Evolutionary conservation across 2,797 vertebrate genomes (phyloP), one percentile per base, ranked within the genome.

Genomic region (Rhynchotus rufescens): DNA sequence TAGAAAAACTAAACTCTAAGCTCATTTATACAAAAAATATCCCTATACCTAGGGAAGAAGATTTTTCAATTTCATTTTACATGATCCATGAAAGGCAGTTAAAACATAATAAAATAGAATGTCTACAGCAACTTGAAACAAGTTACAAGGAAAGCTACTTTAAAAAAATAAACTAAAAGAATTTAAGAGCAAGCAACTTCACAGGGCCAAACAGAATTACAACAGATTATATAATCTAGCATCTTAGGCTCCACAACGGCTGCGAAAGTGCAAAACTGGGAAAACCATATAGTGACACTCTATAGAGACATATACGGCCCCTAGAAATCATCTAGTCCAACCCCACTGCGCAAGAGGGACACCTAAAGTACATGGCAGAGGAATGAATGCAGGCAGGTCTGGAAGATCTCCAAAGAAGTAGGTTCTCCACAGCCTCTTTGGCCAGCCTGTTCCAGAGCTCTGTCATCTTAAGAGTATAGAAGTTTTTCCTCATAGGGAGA

Each of bases 171-270:
- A 83, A 36, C 26, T 6, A 14, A 12, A 32, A 61, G 0, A 1
- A 12, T 71, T 78, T 79, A 69, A 45, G 47, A 80, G 59, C 40
- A 59, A 78, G 40, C n/a, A 71, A 22, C 22, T 57, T 45, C 45
- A 28, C 4, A 51, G 22, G 34, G 23, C 13, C 49, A 54, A 59
- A 42, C 1, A 1, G 36, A 72, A 54, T 40, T 51, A 45, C 2
- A 10, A 16, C 25, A 54, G 22, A 30, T 52, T 52, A 15, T 1
- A 34, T 23, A 42, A 66, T 0, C 0, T 0, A 0, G 25, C 57
- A 69, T 54, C 9, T 52, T 26, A 86, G 19, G 13, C 49, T 49
- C 26, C 40, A 52, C 15, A 14, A 40, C n/a, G 7, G 20, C 42
- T 54, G 28, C 13, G 14, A 40, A 40, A 40, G 12, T 44, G 42